A percentile compares a stretch with the other conserved stretches of the same genome.
These are phyloP conservation scores for Pterostichus niger DNA, from an alignment of 2,888 invertebrate species.

Conservation along the genomic window DNA sequence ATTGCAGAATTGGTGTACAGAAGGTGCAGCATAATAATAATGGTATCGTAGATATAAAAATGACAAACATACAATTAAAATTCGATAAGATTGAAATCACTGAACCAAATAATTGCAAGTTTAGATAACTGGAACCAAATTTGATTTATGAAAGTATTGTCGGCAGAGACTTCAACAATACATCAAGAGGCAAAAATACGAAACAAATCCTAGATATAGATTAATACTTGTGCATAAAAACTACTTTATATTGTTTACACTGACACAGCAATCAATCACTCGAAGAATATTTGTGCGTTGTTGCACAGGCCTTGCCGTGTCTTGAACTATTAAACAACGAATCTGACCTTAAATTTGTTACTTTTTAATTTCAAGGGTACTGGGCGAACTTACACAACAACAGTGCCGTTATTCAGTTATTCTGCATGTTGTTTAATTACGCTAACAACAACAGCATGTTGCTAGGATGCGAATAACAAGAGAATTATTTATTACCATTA, in stretches of 20 bases:
- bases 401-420: conserved; percentile 45
- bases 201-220: conserved; percentile 34
- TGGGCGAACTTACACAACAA: conserved; percentile 40
- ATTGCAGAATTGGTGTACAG: too few species aligned
- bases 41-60: too few species aligned
- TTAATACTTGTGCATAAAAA: conserved; percentile 38
- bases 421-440: conserved; percentile 48
- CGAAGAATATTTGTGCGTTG: conserved; percentile 50
- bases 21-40: too few species aligned
- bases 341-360: conserved; percentile 58
- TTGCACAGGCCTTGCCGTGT: conserved; percentile 54
- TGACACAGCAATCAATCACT: conserved; percentile 55
- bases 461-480: conserved; percentile 46
- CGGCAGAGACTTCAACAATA: conserved; percentile 30
- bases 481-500: conserved; percentile 51
- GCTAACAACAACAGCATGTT: conserved; percentile 5
- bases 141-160: conserved; percentile 46
- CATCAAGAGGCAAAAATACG: background rate
- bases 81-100: conserved; percentile 30
- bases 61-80: too few species aligned
- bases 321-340: conserved; percentile 44
- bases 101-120: conserved; percentile 34
- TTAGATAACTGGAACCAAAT: conserved; percentile 16
- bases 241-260: conserved; percentile 47
- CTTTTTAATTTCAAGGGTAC: conserved; percentile 60